phyloP scores from a whole-genome alignment of 2,113 vertebrate genomes.

The Thryonomys swinderianus region DNA sequence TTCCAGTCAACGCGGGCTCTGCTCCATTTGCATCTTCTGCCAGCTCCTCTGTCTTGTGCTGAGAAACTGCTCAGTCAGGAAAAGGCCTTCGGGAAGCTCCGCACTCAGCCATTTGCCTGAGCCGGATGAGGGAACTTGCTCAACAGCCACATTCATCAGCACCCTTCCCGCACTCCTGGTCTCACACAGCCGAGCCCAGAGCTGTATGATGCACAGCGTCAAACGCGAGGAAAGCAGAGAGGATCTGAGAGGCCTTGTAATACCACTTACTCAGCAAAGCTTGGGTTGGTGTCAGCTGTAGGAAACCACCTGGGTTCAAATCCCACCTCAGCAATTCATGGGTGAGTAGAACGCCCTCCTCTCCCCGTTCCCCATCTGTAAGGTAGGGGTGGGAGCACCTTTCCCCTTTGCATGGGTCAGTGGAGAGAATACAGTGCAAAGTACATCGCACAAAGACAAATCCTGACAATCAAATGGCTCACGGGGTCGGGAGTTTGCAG shows the following conservation, averaged over 20 bases:
- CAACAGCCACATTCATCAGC: neutral
- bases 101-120: neutral
- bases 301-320: neutral
- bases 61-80: neutral
- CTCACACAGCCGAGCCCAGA: no score
- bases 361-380: neutral
- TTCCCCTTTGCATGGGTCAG: neutral
- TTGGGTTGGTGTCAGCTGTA: neutral
- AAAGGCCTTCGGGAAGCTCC: neutral
- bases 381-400: neutral
- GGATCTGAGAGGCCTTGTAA: neutral
- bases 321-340: neutral
- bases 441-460: neutral
- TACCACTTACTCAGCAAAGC: neutral
- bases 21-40: constrained; percentile 53
- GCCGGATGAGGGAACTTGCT: neutral
- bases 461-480: neutral
- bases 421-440: neutral
- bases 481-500: fast-evolving
- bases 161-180: neutral
- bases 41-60: neutral
- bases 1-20: neutral
- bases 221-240: neutral
- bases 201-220: neutral
- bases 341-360: neutral